Base-by-base conservation (phyloP, 2,797 vertebrate genomes). In the Sebastes minor region DNA sequence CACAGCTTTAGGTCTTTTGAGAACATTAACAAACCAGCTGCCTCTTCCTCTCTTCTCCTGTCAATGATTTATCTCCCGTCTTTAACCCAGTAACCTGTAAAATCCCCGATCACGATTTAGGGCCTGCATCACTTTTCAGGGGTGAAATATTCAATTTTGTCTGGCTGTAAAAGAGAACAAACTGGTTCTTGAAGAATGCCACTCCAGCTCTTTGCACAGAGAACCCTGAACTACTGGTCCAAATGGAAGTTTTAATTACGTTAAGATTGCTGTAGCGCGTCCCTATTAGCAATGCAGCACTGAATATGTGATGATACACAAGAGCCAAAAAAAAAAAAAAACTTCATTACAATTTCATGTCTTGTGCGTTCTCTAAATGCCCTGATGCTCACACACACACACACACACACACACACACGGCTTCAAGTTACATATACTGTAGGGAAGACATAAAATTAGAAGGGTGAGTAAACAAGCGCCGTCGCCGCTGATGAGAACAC, bases 161-260 rank as follows among this genome's bases (percentile, higher is more conserved):
- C 66, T 72, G 0, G 12, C 57, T 59, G 33, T 70, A 67, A 74
- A 74, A 82, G 35, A 71, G 67, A 83, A 84, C 76, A 70, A 85
- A 60, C 32, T 76, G 2, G 9, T 33, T 86, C 32, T 65, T 6
- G 4, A 53, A 62, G 63, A 85, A 88, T 35, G 64, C 72, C 69
- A 84, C 87, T 88, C 74, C 38, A 55, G 77, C 68, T 86, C 73
- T 81, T 77, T 81, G 63, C 65, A 27, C 55, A 25, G 55, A 82
- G 59, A 85, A 92, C 87, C 78, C 71, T 70, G 65, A 88, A 85
- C 88, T 73, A 86, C 73, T 78, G 76, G 73, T 88, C 73, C 84
- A 88, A 91, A 91, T 86, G 92, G 84, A 92, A 89, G 91, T 88
- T 91, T 91, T 89, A 93, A 95, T 94, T 89, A 91, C 60, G 86